Evolutionary conservation across 2,113 vertebrate species (phyloP), one percentile per base, ranked within the genome.

Genomic region (Crotalus helleri): DNA sequence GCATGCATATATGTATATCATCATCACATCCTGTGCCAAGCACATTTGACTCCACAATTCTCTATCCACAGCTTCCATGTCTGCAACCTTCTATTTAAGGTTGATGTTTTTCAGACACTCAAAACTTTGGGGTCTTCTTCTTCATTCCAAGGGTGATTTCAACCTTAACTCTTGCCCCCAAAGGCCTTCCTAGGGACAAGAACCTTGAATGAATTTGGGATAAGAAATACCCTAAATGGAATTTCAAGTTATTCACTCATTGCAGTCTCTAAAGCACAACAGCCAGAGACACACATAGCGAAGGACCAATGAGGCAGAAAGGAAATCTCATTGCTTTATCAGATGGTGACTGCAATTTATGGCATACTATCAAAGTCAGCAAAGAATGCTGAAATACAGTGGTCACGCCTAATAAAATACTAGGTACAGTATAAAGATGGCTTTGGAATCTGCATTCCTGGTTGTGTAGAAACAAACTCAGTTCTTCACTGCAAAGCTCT

Each of bases 281-380:
- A 95, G 49, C 19, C 33, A 11, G 59, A 29, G 81, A 4, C 1
- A 51, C 11, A 53, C 39, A 81, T 90, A 91, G 91, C 93, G 95
- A 94, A 58, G 95, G 95, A 93, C 93, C 96, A 97, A 96, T 97
- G 96, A 96, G 96, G 96, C 97, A 96, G 94, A 97, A 97, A 97
- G 96, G 94, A 96, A 97, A 97, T 96, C 96, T 96, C 96, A 96
- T 95, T 97, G 95, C 96, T 96, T 96, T 95, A 96, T 96, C 96
- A 96, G 96, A 96, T 96, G 96, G 94, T 95, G 95, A 95, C 85
- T 90, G 85, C 96, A 96, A 97, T 97, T 97, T 96, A 97, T 95
- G 96, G 95, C 95, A 94, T 90, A 94, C 96, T 96, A 95, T 97
- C 96, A 96, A 96, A 97, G 90, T 91, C 93, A 95, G 92, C 93